Percentiles rank a stretch among this genome's conserved stretches.
Conservation (phyloP, 2,888 invertebrate genomes). For the Pandemis cinnamomeana region DNA sequence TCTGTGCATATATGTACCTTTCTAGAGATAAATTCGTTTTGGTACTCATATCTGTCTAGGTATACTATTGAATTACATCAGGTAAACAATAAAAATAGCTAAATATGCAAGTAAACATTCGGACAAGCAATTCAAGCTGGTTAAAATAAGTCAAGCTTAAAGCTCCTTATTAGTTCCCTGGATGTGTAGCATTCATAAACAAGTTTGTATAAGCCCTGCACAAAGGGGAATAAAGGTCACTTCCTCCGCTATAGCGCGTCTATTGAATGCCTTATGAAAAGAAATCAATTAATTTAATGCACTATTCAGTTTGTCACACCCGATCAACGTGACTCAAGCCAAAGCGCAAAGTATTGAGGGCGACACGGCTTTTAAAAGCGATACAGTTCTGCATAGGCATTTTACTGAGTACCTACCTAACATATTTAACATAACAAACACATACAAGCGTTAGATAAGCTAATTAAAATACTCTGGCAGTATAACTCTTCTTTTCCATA, state of each 20-base stretch:
- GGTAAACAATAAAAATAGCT: constrained; percentile 4
- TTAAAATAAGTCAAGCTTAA: constrained; percentile 12
- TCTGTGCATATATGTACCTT: too few species aligned
- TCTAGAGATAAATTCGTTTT: too few species aligned
- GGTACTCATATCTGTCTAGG: too few species aligned
- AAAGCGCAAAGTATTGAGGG: constrained; percentile 42
- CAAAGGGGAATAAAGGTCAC: constrained; percentile 54
- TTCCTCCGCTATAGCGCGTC: constrained; percentile 57
- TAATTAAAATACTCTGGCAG: neutral
- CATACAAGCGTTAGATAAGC: neutral
- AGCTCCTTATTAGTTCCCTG: constrained; percentile 19
- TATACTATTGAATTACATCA: too few species aligned
- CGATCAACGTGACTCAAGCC: constrained; percentile 53
- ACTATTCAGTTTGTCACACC: constrained; percentile 59
- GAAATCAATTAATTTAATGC: constrained; percentile 64
- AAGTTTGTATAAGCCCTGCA: constrained; percentile 28
- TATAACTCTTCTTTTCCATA: neutral
- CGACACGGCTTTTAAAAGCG: constrained; percentile 10
- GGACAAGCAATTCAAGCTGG: constrained; percentile 23
- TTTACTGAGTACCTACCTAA: neutral
- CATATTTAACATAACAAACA: neutral
- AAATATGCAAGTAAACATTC: constrained; percentile 14
- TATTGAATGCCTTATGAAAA: constrained; percentile 59
- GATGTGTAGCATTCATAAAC: constrained; percentile 35
- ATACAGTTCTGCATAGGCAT: constrained; percentile 3